Evolutionary conservation across 2,888 invertebrate species (phyloP).

Genomic region (Ganaspis brasiliensis): DNA sequence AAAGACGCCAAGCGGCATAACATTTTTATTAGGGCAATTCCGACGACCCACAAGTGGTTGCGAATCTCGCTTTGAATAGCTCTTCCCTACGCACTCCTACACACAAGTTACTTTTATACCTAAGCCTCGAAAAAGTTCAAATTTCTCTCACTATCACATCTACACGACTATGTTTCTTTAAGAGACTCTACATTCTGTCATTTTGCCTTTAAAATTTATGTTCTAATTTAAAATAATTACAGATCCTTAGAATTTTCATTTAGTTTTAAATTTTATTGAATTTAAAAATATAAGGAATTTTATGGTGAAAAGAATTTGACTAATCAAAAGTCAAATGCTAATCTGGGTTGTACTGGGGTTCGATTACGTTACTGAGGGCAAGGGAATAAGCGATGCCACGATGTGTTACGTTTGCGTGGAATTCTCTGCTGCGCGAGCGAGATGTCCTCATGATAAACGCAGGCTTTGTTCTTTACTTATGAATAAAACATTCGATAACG

Average conservation of each 20-base stretch:
- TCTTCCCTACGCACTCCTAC: conserved; percentile 51
- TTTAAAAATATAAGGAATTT: neutral
- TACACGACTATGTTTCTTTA: neutral
- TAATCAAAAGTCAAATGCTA: conserved; percentile 20
- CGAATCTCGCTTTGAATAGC: conserved; percentile 60
- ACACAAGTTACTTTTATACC: conserved; percentile 46
- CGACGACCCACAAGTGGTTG: conserved; percentile 73
- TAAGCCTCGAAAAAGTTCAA: neutral
- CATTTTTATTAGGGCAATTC: conserved; percentile 79
- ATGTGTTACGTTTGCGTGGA: conserved; percentile 67
- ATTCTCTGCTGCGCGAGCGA: conserved; percentile 63
- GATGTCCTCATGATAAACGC: conserved; percentile 80
- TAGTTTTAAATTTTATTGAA: too few species aligned
- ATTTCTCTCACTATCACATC: neutral
- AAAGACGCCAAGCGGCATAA: conserved; percentile 68
- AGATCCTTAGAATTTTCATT: too few species aligned
- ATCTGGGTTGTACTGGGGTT: conserved; percentile 16
- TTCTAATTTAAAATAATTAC: too few species aligned
- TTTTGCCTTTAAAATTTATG: too few species aligned
- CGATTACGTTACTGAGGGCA: conserved; percentile 38
- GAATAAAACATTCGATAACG: conserved; percentile 81
- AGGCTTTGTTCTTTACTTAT: conserved; percentile 79
- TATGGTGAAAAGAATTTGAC: conserved; percentile 1
- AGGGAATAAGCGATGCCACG: conserved; percentile 49
- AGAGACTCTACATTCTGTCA: too few species aligned